A percentile compares a stretch with the other conserved stretches of the same genome.
Evolutionary conservation across 2,113 vertebrate species (phyloP).

Genomic region (Corythoichthys intestinalis): DNA sequence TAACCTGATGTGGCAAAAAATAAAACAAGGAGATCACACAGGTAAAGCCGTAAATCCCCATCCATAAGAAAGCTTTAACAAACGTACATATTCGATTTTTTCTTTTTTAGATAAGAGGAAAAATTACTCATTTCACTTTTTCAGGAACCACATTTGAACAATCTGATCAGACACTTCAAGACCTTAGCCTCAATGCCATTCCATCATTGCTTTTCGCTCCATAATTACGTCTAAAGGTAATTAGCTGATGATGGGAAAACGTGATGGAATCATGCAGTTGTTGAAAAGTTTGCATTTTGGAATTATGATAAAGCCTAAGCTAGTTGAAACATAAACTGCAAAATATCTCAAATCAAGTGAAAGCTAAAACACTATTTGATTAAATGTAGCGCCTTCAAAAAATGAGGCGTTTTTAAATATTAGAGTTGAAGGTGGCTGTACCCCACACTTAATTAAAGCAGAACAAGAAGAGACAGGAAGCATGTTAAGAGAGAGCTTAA

Average conservation of each 20-base stretch:
- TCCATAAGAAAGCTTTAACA: too few relatives aligned
- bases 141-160: not conserved
- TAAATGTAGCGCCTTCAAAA: slow-evolving; percentile 7
- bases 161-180: not conserved
- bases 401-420: slow-evolving; percentile 15
- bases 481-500: slow-evolving; percentile 74
- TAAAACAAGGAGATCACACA: too few relatives aligned
- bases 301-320: not conserved
- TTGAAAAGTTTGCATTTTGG: not conserved
- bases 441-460: slow-evolving; percentile 40
- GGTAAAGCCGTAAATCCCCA: too few relatives aligned
- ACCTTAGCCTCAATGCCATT: too few relatives aligned
- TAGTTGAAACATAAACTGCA: not conserved
- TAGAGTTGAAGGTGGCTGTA: slow-evolving; percentile 40
- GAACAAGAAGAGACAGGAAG: slow-evolving; percentile 42
- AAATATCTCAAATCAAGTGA: not conserved
- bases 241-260: not conserved
- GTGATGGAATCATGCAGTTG: not conserved
- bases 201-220: not conserved
- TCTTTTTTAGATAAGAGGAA: too few relatives aligned
- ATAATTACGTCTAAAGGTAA: not conserved
- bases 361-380: not conserved
- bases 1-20: too few relatives aligned
- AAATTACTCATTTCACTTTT: too few relatives aligned
- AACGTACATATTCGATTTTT: too few relatives aligned